Conservation (phyloP, 1,140 invertebrate species). For the Araneus ventricosus region DNA sequence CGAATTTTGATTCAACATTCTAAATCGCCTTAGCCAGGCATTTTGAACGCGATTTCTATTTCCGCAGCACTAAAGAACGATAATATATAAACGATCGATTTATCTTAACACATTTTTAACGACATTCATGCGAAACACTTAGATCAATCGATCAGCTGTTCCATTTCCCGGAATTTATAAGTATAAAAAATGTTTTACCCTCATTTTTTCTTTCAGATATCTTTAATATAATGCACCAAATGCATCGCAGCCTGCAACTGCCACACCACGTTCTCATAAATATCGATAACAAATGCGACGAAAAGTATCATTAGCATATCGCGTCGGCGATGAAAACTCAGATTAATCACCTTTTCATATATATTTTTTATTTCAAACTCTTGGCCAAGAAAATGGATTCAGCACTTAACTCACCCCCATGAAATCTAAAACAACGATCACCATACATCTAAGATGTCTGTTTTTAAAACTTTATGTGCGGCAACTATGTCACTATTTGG, state of each 20-base stretch:
- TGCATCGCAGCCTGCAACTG: neutral
- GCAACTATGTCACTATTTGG: too few relatives aligned
- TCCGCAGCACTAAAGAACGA: neutral
- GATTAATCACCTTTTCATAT: conserved; percentile 39
- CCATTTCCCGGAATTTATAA: neutral
- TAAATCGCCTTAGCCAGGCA: neutral
- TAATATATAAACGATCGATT: neutral
- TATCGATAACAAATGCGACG: conserved; percentile 50
- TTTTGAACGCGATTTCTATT: neutral
- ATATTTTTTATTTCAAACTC: neutral
- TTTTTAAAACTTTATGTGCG: neutral
- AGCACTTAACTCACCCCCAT: neutral
- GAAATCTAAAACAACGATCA: too few relatives aligned
- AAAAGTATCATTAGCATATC: conserved; percentile 50
- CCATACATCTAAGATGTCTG: neutral
- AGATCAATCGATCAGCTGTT: neutral
- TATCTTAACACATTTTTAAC: conserved; percentile 16
- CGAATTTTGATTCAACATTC: neutral
- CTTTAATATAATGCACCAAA: neutral
- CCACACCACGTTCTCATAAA: neutral
- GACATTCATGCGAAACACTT: neutral
- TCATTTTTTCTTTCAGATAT: neutral
- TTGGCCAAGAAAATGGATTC: neutral
- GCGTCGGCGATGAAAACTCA: conserved; percentile 38
- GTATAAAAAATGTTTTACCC: neutral